These are phyloP conservation scores for Nesogale talazaci DNA, from an alignment of 2,113 vertebrate genomes.

Conservation along the genomic window DNA sequence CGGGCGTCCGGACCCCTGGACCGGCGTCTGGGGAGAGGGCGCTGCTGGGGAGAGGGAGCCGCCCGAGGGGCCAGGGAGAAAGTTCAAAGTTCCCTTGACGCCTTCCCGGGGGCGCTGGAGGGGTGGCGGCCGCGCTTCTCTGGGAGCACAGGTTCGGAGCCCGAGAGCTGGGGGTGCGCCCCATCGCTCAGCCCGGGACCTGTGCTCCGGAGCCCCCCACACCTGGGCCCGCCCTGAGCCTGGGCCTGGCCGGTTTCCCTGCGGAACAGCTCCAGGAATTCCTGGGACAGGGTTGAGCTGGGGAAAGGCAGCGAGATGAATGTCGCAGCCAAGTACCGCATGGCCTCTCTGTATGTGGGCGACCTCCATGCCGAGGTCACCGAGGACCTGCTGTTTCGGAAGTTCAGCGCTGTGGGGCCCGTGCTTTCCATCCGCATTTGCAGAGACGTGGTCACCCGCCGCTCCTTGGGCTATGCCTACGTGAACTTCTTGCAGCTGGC, in stretches of 20 bases:
- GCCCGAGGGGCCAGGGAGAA: no score
- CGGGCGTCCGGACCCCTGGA: no score
- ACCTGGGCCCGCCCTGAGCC: background rate
- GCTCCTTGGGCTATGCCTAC: constrained; percentile 70
- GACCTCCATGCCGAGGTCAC: constrained; percentile 71
- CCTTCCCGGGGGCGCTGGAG: background rate
- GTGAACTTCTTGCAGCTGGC: constrained; percentile 72
- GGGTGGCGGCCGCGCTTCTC: background rate
- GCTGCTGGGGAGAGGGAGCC: background rate
- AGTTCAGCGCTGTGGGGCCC: constrained; percentile 56
- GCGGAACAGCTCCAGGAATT: background rate
- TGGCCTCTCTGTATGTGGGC: constrained; percentile 74
- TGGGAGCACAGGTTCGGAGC: background rate
- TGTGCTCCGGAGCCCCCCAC: background rate
- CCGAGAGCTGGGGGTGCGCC: background rate
- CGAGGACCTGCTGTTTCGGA: constrained; percentile 71
- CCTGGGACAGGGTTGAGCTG: background rate
- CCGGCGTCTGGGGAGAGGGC: background rate
- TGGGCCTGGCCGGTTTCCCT: background rate
- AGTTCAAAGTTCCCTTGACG: background rate
- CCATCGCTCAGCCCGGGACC: background rate
- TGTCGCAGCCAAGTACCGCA: constrained; percentile 68
- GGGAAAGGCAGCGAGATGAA: background rate
- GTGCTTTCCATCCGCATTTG: constrained; percentile 77
- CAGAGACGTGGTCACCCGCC: constrained; percentile 57